Percentiles rank a stretch among this genome's conserved stretches.
These are phyloP conservation scores for Corticium candelabrum DNA, from an alignment of 37 sponge, comb jelly and placozoan species.

Conservation along the genomic window DNA sequence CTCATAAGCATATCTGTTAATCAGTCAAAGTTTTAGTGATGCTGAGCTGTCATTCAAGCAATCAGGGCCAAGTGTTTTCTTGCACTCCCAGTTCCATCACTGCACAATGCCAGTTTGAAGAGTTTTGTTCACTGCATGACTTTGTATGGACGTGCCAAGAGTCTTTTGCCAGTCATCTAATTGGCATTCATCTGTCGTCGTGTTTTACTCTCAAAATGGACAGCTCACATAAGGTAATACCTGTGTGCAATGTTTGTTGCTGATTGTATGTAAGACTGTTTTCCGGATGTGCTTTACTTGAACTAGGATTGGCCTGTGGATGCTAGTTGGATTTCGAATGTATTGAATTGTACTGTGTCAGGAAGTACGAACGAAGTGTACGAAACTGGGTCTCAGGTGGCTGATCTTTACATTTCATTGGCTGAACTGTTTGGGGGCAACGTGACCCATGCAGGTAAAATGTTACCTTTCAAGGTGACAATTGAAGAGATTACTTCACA, in stretches of 20 bases:
- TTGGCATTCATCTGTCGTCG: not conserved
- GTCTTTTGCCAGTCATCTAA: not conserved
- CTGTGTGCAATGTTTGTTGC: not conserved
- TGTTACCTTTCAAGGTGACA: too few relatives aligned
- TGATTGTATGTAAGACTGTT: not conserved
- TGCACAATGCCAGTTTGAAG: not conserved
- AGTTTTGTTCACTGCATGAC: slow-evolving; percentile 6
- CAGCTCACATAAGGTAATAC: slow-evolving; percentile 2
- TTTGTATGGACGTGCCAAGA: not conserved
- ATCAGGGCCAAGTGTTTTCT: slow-evolving; percentile 6
- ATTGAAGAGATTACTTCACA: not conserved
- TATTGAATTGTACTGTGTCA: not conserved
- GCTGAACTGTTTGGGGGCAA: not conserved
- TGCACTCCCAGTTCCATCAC: slow-evolving; percentile 7
- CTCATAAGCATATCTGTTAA: not conserved
- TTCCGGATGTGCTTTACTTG: not conserved
- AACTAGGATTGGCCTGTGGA: not conserved
- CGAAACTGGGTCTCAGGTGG: slow-evolving; percentile 9
- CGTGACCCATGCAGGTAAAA: too few relatives aligned
- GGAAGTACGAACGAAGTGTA: not conserved
- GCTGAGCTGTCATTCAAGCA: slow-evolving; percentile 1
- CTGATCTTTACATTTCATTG: not conserved
- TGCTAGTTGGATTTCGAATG: not conserved
- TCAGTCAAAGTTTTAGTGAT: slow-evolving; percentile 2
- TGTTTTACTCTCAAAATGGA: not conserved